Evolutionary conservation across 2,113 vertebrate species (phyloP), one percentile per base, ranked within the genome.

Genomic region (Pollachius pollachius): DNA sequence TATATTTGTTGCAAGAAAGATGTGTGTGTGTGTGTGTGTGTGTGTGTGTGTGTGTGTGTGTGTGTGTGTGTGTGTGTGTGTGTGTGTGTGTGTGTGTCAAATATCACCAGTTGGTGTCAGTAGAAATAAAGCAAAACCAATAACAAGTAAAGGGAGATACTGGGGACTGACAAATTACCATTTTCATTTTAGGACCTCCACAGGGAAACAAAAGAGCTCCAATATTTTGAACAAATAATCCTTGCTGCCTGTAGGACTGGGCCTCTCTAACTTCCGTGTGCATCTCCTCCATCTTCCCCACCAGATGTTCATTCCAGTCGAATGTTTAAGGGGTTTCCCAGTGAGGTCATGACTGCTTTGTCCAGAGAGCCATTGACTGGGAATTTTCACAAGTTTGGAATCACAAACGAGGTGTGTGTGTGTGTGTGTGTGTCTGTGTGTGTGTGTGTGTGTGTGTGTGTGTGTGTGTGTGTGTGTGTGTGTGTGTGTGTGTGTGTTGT

Each of bases 361-460:
- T 67, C 87, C 34, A 59, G 75, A 18, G 93, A 94, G 72, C 83
- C 92, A 3, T 81, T 94, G 21, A 93, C 93, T 17, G 93, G 82
- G 48, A 93, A 94, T 73, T 93, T 94, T 79, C 94, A 94, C 71
- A 72, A 89, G 74, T 94, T 80, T 71, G 92, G 93, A 25, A 1
- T 94, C 2, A 76, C 79, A 19, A 62, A 87, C 1, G 13, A 37
- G 63, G 27, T 64, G 18, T 21, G 21, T 25, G 13, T 63, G 23
- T 48, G 41, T 48, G 41, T 48, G 41, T 48, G 41, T 48, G 41
- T 48, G 41, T 48, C 3, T 48, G 41, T 48, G 41, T 48, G 41
- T 48, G 41, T 48, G 41, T 13, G 41, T 48, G 41, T 48, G 41
- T 13, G 41, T 48, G 41, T 48, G 41, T 9, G 41, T 48, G 41